phyloP scores from a whole-genome alignment of 1,140 invertebrate genomes.

The Cecropterus lyciades region DNA sequence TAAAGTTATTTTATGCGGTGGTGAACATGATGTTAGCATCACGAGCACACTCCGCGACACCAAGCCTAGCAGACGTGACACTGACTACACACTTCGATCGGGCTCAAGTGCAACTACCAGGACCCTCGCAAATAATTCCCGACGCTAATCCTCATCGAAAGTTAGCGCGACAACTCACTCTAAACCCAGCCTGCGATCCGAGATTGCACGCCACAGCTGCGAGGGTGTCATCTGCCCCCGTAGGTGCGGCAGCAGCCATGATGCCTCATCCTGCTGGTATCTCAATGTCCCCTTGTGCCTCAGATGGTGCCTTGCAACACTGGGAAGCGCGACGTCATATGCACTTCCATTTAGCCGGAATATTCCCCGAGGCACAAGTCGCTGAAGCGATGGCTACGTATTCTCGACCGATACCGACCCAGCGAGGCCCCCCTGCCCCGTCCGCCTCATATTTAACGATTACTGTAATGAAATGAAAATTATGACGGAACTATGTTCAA shows the following conservation, averaged over 20 bases:
- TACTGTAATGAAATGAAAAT: no score
- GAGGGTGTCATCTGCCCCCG: slow-evolving; percentile 92
- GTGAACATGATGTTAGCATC: no score
- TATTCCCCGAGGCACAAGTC: slow-evolving; percentile 96
- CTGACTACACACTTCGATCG: slow-evolving; percentile 79
- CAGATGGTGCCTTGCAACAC: slow-evolving; percentile 83
- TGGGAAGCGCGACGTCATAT: slow-evolving; percentile 89
- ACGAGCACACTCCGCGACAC: slow-evolving; percentile 86
- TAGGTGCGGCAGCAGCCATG: slow-evolving; percentile 85
- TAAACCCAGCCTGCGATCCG: slow-evolving; percentile 92
- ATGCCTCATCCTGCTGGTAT: slow-evolving; percentile 75
- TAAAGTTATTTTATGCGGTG: no score
- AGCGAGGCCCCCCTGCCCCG: slow-evolving; percentile 63
- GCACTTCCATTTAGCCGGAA: slow-evolving; percentile 93
- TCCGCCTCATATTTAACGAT: slow-evolving; percentile 27
- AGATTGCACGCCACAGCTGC: slow-evolving; percentile 82
- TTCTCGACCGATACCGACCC: slow-evolving; percentile 82
- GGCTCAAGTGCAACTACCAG: slow-evolving; percentile 67
- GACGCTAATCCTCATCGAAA: slow-evolving; percentile 90
- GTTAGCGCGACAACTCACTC: slow-evolving; percentile 91
- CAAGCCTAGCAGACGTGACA: slow-evolving; percentile 66
- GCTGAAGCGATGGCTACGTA: slow-evolving; percentile 92
- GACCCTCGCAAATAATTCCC: slow-evolving; percentile 60
- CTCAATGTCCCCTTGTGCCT: slow-evolving; percentile 67
- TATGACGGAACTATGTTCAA: no score